Evolutionary conservation across 2,888 invertebrate genomes (phyloP).

Genomic region (Drosophila eohydei): DNA sequence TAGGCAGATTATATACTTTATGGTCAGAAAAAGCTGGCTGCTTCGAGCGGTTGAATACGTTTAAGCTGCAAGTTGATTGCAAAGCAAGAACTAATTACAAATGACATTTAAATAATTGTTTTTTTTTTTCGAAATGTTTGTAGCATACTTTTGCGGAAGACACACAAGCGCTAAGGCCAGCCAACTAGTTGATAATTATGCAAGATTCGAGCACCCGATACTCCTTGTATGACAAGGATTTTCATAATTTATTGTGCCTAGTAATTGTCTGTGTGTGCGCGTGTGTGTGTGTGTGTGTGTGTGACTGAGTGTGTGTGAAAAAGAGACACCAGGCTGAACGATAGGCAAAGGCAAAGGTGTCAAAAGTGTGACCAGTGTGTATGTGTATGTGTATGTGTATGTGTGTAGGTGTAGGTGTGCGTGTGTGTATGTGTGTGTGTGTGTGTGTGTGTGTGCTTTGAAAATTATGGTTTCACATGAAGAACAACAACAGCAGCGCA

Average conservation of each 20-base stretch:
- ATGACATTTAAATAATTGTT: not conserved
- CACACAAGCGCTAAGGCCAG: not conserved
- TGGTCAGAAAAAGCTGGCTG: not conserved
- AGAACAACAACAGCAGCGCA: conserved; percentile 14
- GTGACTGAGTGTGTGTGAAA: not conserved
- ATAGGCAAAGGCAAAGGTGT: conserved; percentile 19
- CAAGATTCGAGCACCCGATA: not conserved
- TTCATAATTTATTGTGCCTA: not conserved
- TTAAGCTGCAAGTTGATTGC: not conserved
- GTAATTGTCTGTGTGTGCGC: not conserved
- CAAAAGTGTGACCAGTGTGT: conserved; percentile 23
- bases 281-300: no score
- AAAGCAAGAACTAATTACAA: not conserved
- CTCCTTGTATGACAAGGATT: conserved; percentile 6
- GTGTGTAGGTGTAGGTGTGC: not conserved
- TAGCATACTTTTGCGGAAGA: not conserved
- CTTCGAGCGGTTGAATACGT: not conserved
- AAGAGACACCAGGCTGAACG: not conserved
- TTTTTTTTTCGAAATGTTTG: not conserved
- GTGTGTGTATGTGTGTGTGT: not conserved
- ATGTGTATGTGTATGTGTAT: not conserved
- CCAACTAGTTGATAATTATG: not conserved
- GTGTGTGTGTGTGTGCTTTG: conserved; percentile 39
- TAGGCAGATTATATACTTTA: no score
- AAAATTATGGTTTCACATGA: conserved; percentile 74